phyloP scores from a whole-genome alignment of 2,113 vertebrate genomes.

The Puffinus mauretanicus region DNA sequence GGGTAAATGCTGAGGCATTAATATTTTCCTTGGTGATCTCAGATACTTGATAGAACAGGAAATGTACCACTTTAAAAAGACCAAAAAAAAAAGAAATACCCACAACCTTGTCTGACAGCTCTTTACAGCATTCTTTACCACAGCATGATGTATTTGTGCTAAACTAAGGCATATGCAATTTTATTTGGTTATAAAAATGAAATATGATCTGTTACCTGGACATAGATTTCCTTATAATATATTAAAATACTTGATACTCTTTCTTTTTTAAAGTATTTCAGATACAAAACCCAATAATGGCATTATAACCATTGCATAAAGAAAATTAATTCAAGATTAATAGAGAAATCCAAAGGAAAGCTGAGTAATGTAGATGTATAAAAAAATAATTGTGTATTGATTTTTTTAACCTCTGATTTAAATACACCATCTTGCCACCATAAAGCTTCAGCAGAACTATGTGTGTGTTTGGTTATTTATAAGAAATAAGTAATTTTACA shows the following conservation, averaged over 20 bases:
- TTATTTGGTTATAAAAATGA: conserved; percentile 63
- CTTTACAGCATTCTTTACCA: conserved; percentile 17
- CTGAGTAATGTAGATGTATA: conserved; percentile 28
- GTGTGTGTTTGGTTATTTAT: not conserved
- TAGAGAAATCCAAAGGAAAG: conserved; percentile 52
- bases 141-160: conserved; percentile 42
- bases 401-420: conserved; percentile 57
- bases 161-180: conserved; percentile 27
- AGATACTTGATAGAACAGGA: not conserved
- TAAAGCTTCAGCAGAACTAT: conserved; percentile 35
- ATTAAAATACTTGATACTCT: conserved; percentile 54
- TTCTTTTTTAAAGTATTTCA: conserved; percentile 44
- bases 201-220: conserved; percentile 60
- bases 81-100: not conserved
- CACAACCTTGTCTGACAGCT: not conserved
- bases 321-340: conserved; percentile 74
- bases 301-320: conserved; percentile 43
- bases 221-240: conserved; percentile 52
- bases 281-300: conserved; percentile 57
- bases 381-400: conserved; percentile 75
- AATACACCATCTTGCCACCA: conserved; percentile 36
- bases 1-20: not conserved
- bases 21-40: not conserved
- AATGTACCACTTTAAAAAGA: not conserved
- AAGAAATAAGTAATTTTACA: not conserved